Evolutionary conservation across 2,888 invertebrate species (phyloP).

Genomic region (Adelphocoris suturalis): DNA sequence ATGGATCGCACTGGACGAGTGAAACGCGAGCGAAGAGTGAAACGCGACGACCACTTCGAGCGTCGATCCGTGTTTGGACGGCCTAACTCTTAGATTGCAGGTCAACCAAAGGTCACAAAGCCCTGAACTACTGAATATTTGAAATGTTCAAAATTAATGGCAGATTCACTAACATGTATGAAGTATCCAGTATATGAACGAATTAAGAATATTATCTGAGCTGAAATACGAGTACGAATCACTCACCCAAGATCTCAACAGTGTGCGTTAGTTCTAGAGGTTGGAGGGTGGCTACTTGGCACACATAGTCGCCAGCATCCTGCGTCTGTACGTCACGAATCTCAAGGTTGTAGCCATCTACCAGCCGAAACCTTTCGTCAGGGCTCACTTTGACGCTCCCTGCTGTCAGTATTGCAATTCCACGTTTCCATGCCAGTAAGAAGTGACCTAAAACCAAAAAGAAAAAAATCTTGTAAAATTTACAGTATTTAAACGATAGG

Average conservation of each 20-base stretch:
- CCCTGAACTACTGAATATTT: no score
- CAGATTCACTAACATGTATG: no score
- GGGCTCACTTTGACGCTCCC: slow-evolving; percentile 84
- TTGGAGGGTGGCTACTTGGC: slow-evolving; percentile 84
- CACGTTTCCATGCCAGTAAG: slow-evolving; percentile 84
- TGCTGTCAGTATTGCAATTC: slow-evolving; percentile 84
- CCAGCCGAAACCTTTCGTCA: slow-evolving; percentile 83
- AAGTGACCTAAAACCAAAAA: slow-evolving; percentile 81
- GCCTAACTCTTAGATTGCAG: no score
- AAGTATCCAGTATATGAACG: no score
- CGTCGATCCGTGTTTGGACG: no score
- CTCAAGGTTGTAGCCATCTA: slow-evolving; percentile 84
- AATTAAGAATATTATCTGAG: no score
- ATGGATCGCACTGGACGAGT: no score
- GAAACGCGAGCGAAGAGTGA: no score
- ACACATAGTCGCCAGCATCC: slow-evolving; percentile 85
- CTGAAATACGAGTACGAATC: background rate
- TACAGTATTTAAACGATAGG: no score
- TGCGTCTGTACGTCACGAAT: slow-evolving; percentile 83
- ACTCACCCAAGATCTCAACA: slow-evolving; percentile 84
- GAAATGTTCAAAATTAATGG: no score
- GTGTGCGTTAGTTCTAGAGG: slow-evolving; percentile 85
- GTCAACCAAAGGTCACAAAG: no score
- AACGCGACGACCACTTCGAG: no score
- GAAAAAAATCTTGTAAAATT: background rate